phyloP scores from a whole-genome alignment of 2,888 invertebrate genomes.

The Cephalotes varians region DNA sequence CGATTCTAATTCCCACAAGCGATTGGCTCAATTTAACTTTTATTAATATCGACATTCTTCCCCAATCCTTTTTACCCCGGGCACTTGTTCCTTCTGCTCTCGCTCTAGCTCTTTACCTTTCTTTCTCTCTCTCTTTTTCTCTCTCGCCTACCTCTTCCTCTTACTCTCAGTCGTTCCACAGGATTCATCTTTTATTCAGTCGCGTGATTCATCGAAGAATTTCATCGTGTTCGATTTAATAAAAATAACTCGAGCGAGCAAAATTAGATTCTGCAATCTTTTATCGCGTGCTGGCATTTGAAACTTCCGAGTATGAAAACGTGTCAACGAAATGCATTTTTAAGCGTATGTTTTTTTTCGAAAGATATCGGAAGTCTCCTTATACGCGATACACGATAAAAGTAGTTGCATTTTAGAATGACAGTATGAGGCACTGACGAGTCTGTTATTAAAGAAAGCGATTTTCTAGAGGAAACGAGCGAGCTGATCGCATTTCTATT shows the following conservation, averaged over 20 bases:
- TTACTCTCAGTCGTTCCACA: conserved; percentile 55
- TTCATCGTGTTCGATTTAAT: conserved; percentile 77
- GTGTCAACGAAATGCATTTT: background rate
- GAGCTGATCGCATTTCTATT: conserved; percentile 28
- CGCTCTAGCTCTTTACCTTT: conserved; percentile 22
- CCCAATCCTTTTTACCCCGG: conserved; percentile 75
- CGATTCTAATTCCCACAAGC: conserved; percentile 79
- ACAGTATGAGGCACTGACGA: background rate
- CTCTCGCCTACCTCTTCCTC: conserved; percentile 27
- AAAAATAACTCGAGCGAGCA: conserved; percentile 77
- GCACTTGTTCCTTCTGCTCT: conserved; percentile 67
- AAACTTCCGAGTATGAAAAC: conserved; percentile 17
- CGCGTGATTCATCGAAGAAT: conserved; percentile 80
- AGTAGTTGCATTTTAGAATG: background rate
- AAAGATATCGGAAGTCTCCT: background rate
- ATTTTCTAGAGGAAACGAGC: conserved; percentile 15
- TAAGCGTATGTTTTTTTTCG: background rate
- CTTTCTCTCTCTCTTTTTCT: conserved; percentile 38
- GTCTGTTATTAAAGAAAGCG: conserved; percentile 37
- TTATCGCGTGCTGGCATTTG: conserved; percentile 41
- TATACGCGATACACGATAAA: conserved; percentile 3
- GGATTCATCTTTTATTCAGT: conserved; percentile 85
- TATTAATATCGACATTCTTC: conserved; percentile 84
- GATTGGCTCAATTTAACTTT: conserved; percentile 83
- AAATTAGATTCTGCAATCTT: conserved; percentile 59